phyloP scores from a whole-genome alignment of 2,888 invertebrate genomes.

The Morpho achilles region DNA sequence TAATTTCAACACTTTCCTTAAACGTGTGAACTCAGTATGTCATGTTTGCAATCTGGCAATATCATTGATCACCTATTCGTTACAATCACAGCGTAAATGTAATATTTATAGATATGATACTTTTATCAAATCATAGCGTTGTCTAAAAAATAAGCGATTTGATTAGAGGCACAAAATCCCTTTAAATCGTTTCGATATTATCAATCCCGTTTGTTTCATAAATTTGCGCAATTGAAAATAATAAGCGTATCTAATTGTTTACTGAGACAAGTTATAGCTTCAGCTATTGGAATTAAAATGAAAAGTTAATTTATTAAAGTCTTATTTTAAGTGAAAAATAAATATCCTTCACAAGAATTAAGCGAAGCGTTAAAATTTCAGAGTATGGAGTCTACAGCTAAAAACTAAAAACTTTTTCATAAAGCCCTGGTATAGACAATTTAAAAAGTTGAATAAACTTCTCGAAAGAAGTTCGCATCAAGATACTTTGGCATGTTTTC shows the following conservation, averaged over 20 bases:
- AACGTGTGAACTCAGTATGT: conserved; percentile 2
- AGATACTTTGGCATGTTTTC: too few species aligned
- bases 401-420: too few species aligned
- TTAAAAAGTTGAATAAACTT: too few species aligned
- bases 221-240: background rate
- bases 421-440: too few species aligned
- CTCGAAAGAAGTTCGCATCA: too few species aligned
- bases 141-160: conserved; percentile 7
- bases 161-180: conserved; percentile 5
- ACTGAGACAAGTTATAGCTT: background rate
- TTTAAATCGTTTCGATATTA: too few species aligned
- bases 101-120: conserved; percentile 9
- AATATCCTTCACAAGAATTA: too few species aligned
- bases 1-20: conserved; percentile 4
- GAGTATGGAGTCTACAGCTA: too few species aligned
- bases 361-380: too few species aligned
- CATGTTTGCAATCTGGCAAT: conserved; percentile 6
- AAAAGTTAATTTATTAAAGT: background rate
- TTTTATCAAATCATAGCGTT: conserved; percentile 4
- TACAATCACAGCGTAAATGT: conserved; percentile 8
- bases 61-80: conserved; percentile 3
- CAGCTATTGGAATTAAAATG: background rate
- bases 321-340: background rate
- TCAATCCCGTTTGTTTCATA: conserved; percentile 2
- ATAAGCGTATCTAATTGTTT: background rate